Evolutionary conservation across 2,888 invertebrate species (phyloP), one percentile per base, ranked within the genome.

Genomic region (Synanthedon andrenaeformis): DNA sequence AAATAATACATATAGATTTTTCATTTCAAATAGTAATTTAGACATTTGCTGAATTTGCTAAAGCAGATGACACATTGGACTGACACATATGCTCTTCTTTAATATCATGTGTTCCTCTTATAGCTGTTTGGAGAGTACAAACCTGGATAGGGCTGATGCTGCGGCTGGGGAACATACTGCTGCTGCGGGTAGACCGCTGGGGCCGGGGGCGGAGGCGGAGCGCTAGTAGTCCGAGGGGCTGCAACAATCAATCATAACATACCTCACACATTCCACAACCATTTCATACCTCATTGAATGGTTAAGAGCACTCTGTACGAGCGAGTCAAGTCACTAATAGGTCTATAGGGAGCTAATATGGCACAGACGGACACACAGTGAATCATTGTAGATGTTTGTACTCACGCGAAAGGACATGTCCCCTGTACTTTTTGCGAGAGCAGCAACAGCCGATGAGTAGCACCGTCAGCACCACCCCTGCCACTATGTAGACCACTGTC

Each of bases 121-220:
- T n/a, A n/a, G n/a, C n/a, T n/a, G n/a, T n/a, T n/a, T n/a, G n/a
- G n/a, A 2, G 28, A 8, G 28, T 28, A 35, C 35, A 54, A 28
- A 67, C 69, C 66, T 13, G 66, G 62, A 56, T 67, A 68, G 4
- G 64, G 57, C 28, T 59, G 53, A 6, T 23, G 23, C 5, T 5
- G 23, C 5, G 57, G 56, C 19, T 35, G 35, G 10, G 56, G 56
- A 13, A 59, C 53, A 57, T 69, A 82, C 62, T 79, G 79, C 54
- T 83, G 83, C 62, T 79, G 83, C 13, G 83, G 83, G 62, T 83
- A 83, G 10, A 75, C 70, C 55, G 67, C 74, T 5, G 58, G 57
- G 23, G 13, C 55, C 13, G 54, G 53, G 13, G 57, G 54, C 55
- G 49, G 63, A 54, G 54, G 56, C 10, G 49, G 49, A 12, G 49